These are phyloP conservation scores for Etia nguti DNA, from an alignment of 2,113 vertebrate species.

Conservation along the genomic window DNA sequence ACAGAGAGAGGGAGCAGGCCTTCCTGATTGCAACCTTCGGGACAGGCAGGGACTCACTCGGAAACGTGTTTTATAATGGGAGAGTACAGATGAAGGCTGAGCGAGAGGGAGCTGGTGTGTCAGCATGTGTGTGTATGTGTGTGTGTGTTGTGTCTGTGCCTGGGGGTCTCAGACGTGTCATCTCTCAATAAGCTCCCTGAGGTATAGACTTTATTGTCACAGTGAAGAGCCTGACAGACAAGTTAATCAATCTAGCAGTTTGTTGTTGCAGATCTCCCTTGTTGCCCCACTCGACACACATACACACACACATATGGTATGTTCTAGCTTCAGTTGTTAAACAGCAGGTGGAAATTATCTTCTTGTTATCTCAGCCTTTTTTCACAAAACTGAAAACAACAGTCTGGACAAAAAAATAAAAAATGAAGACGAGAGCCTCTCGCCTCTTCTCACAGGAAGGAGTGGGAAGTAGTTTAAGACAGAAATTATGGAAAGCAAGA, in stretches of 20 bases:
- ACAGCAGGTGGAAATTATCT: constrained; percentile 44
- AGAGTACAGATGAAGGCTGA: neutral
- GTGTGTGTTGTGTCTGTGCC: neutral
- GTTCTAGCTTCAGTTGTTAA: constrained; percentile 15
- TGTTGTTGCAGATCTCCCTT: constrained; percentile 51
- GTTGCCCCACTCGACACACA: neutral
- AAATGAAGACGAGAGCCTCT: neutral
- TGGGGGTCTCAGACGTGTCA: constrained; percentile 56
- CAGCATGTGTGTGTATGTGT: neutral
- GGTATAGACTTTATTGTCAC: constrained; percentile 70
- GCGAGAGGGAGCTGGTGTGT: constrained; percentile 2
- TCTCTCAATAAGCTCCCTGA: constrained; percentile 67
- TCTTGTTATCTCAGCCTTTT: constrained; percentile 25
- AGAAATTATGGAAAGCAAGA: neutral
- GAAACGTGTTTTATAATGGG: constrained; percentile 27
- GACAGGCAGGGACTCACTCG: neutral
- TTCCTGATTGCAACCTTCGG: neutral
- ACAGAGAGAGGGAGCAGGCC: neutral
- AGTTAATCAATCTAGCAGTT: constrained; percentile 77
- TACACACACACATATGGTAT: neutral
- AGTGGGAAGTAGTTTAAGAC: neutral
- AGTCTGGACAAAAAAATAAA: neutral
- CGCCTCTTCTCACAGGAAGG: neutral
- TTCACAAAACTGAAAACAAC: neutral
- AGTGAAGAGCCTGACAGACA: constrained; percentile 62